These are phyloP conservation scores for Alectura lathami DNA, from an alignment of 2,113 vertebrate species.

Conservation along the genomic window DNA sequence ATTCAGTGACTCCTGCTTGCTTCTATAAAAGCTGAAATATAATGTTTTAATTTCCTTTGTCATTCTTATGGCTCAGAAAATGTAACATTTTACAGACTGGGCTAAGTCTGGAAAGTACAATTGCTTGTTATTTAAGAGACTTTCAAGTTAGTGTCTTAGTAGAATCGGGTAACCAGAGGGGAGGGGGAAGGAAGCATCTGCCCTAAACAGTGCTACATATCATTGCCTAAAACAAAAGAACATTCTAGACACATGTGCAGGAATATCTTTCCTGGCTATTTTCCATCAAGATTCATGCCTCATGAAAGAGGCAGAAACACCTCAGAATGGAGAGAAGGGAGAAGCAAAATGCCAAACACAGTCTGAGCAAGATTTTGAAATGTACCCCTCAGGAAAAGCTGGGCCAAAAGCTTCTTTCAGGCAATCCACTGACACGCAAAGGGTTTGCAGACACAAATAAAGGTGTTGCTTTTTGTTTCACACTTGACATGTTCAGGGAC, in stretches of 20 bases:
- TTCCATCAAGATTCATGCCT: constrained; percentile 3
- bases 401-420: not conserved
- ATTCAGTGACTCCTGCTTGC: not conserved
- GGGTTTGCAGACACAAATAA: not conserved
- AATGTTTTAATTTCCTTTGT: not conserved
- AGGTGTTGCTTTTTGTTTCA: not conserved
- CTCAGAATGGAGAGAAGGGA: not conserved
- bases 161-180: not conserved
- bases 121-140: not conserved
- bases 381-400: not conserved
- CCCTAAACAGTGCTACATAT: not conserved
- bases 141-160: not conserved
- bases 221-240: not conserved
- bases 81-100: not conserved
- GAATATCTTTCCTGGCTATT: constrained; percentile 10
- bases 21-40: not conserved
- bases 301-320: not conserved
- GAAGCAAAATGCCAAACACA: constrained; percentile 18
- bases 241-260: not conserved
- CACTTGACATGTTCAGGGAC: not conserved
- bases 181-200: not conserved
- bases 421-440: not conserved
- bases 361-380: not conserved
- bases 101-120: not conserved
- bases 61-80: not conserved